phyloP scores from a whole-genome alignment of 2,797 vertebrate genomes.

The Prunella strophiata region DNA sequence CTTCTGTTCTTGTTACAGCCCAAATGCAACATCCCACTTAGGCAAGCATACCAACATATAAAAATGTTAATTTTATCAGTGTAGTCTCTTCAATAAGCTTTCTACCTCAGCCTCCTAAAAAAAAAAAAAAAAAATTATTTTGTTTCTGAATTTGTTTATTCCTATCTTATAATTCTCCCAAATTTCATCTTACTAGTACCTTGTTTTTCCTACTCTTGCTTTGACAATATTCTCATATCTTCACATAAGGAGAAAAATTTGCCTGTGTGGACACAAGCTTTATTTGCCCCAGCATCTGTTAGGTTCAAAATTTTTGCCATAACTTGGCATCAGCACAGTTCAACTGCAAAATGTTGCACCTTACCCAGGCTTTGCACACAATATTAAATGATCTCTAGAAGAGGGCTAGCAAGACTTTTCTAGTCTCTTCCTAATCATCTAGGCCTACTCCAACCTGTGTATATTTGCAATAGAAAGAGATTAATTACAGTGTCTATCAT shows the following conservation, averaged over 20 bases:
- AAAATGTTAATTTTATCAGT: background rate
- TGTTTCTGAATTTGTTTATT: background rate
- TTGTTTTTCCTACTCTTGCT: background rate
- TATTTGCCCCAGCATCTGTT: background rate
- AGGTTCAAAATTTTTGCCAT: background rate
- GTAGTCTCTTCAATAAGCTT: background rate
- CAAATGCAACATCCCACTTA: background rate
- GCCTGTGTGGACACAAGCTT: background rate
- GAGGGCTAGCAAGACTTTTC: background rate
- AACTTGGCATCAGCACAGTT: background rate
- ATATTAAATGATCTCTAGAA: background rate
- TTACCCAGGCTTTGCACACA: background rate
- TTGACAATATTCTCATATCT: background rate
- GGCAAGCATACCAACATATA: background rate
- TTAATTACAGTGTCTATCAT: background rate
- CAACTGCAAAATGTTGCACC: accelerated
- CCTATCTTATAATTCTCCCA: background rate
- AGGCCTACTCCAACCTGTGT: background rate
- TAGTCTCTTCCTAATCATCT: background rate
- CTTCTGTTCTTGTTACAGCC: background rate
- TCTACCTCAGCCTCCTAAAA: background rate
- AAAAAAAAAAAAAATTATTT: background rate
- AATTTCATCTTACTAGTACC: background rate
- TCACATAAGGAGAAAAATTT: background rate
- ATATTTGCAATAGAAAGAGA: background rate